Evolutionary conservation across 1,140 invertebrate genomes (phyloP), one percentile per base, ranked within the genome.

Genomic region (Bilobella aurantiaca): DNA sequence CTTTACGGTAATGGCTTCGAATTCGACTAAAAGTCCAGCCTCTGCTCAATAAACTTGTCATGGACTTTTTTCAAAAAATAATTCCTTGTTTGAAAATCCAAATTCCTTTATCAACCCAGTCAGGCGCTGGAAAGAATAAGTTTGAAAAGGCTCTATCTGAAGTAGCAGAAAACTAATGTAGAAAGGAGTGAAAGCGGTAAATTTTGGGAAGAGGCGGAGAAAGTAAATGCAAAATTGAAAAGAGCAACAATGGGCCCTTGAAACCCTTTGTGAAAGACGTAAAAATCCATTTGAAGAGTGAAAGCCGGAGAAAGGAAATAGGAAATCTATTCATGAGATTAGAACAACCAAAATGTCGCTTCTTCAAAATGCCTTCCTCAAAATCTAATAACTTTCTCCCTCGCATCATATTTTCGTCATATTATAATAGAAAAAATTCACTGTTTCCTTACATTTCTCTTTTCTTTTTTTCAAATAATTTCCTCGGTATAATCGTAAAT

Each of bases 181-280:
- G 14, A 23, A 12, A 23, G 8, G 8, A 53, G 49, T 12, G 5
- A 53, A 23, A 53, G 21, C 49, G 3, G 34, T 12, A 42, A 42
- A 42, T 42, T 42, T 42, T 18, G 34, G 34, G 34, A 42, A 42
- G 34, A 42, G 49, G 49, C 12, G 8, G 49, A 53, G n/a, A n/a
- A n/a, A n/a, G n/a, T n/a, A n/a, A 53, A 53, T 53, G 49, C 49
- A 53, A 53, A 53, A 53, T 53, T 53, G 49, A 53, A 53, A 53
- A 53, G 49, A 8, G 25, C 49, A 53, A 53, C 49, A 53, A 53
- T 53, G 25, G 23, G 25, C 8, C 8, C 18, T 42, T 42, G 8
- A 8, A n/a, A 8, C 18, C 34, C 18, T 12, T 42, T 42, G 34
- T 42, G 34, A 42, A 42, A 42, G 8, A 42, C 49, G 14, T 16